Base-by-base conservation (phyloP, 1,140 invertebrate species). In the Glossosoma conforme region DNA sequence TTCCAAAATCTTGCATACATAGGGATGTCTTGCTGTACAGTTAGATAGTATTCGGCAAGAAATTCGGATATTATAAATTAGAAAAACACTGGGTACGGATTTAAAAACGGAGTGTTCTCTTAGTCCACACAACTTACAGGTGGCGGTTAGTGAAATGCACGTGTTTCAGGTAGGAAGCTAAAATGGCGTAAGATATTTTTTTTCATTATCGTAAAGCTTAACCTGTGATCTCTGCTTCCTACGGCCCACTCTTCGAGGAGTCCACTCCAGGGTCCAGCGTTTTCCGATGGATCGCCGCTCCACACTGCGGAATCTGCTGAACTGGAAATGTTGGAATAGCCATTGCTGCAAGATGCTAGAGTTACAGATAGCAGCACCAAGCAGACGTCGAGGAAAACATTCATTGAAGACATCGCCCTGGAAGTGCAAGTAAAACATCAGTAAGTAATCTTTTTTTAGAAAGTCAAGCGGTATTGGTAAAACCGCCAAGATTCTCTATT, bases 221-320 rank as follows among this genome's bases (percentile, higher is more conserved):
- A 46, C 49, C 53, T 55, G 1, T 60, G 43, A n/a, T 58, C 58
- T 8, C 10, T 28, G 0, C 54, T 45, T 2, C 61, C 53, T 1
- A 62, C 61, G 8, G 68, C 66, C 72, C 72, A 74, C 30, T 72
- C 65, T 54, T 71, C 66, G 3, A 74, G 61, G 40, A 69, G 56
- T 9, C 50, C 48, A 47, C 65, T 61, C 65, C 67, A 72, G 0
- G 65, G 64, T 0, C 66, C 69, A 0, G 53, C 18, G 10, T 55
- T 52, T 9, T 40, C 41, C 8, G 56, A n/a, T n/a, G n/a, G n/a
- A n/a, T 21, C 3, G n/a, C n/a, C 58, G 60, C 15, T 62, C 63
- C n/a, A 44, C 33, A 36, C 20, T 14, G 15, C 37, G 6, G 24
- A n/a, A 8, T n/a, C 24, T 28, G n/a, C 24, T 28, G 24, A n/a